phyloP scores from a whole-genome alignment of 2,113 vertebrate species.

The Raja brachyura region DNA sequence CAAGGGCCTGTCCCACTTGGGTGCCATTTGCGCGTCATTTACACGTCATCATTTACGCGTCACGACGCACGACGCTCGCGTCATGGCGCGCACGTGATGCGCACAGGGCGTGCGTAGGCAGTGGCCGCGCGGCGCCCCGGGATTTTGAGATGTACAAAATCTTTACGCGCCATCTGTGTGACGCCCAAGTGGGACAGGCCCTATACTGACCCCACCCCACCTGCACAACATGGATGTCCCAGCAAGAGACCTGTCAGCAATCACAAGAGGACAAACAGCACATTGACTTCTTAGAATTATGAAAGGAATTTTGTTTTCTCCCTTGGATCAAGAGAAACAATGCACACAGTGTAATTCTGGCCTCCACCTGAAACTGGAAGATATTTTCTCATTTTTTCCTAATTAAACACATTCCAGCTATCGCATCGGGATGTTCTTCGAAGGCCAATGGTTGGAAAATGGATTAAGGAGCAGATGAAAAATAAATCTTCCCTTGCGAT shows the following conservation, averaged over 20 bases:
- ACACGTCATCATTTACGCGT: too few relatives aligned
- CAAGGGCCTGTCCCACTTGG: too few relatives aligned
- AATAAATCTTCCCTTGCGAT: background rate
- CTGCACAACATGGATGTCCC: background rate
- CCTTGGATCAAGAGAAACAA: background rate
- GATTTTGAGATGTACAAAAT: too few relatives aligned
- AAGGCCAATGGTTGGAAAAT: background rate
- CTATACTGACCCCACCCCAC: too few relatives aligned
- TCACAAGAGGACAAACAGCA: background rate
- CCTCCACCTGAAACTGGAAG: background rate
- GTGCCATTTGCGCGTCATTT: too few relatives aligned
- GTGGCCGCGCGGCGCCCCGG: too few relatives aligned
- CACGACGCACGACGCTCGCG: too few relatives aligned
- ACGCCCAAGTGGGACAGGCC: too few relatives aligned
- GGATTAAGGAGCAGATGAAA: background rate
- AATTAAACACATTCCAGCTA: slow-evolving; percentile 10
- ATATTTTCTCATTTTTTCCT: slow-evolving; percentile 16
- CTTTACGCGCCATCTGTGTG: too few relatives aligned
- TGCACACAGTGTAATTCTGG: background rate
- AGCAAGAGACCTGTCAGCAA: background rate
- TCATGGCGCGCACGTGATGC: too few relatives aligned
- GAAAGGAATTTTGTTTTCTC: background rate
- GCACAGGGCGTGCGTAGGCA: too few relatives aligned
- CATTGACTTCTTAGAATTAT: background rate
- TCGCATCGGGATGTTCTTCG: background rate